Conservation (phyloP, 2,888 invertebrate genomes). For the Caenorhabditis plicata region DNA sequence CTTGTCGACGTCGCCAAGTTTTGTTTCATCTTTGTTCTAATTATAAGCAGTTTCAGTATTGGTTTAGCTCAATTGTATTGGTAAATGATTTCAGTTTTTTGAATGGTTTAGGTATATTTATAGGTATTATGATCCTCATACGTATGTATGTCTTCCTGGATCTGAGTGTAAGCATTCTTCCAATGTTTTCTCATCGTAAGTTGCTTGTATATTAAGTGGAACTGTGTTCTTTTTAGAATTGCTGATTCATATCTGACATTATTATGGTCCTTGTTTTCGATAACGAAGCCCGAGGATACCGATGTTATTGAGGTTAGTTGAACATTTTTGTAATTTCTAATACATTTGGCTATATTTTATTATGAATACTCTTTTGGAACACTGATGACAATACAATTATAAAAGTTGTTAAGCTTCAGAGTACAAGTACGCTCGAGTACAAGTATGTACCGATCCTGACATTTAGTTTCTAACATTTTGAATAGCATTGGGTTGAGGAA, state of each 20-base stretch:
- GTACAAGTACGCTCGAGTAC: too few species aligned
- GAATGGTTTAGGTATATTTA: too few species aligned
- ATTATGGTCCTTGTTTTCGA: slow-evolving; percentile 69
- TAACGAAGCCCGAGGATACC: slow-evolving; percentile 62
- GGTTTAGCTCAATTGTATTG: slow-evolving; percentile 69
- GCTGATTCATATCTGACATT: slow-evolving; percentile 68
- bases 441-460: too few species aligned
- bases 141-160: slow-evolving; percentile 47
- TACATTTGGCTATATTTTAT: too few species aligned
- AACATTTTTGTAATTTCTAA: not conserved
- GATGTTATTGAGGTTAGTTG: slow-evolving; percentile 45
- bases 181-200: slow-evolving; percentile 67
- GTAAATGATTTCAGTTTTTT: too few species aligned
- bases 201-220: too few species aligned
- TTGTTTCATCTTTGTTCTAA: slow-evolving; percentile 69
- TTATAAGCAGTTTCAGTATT: slow-evolving; percentile 69
- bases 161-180: slow-evolving; percentile 59
- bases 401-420: too few species aligned
- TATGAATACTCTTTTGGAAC: too few species aligned
- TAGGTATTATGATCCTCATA: slow-evolving; percentile 67
- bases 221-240: slow-evolving; percentile 67
- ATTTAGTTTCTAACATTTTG: too few species aligned
- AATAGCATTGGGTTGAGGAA: too few species aligned
- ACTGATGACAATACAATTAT: too few species aligned
- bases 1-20: slow-evolving; percentile 71